Evolutionary conservation across 1,140 invertebrate genomes (phyloP), one percentile per base, ranked within the genome.

Genomic region (Drosophila ficusphila): DNA sequence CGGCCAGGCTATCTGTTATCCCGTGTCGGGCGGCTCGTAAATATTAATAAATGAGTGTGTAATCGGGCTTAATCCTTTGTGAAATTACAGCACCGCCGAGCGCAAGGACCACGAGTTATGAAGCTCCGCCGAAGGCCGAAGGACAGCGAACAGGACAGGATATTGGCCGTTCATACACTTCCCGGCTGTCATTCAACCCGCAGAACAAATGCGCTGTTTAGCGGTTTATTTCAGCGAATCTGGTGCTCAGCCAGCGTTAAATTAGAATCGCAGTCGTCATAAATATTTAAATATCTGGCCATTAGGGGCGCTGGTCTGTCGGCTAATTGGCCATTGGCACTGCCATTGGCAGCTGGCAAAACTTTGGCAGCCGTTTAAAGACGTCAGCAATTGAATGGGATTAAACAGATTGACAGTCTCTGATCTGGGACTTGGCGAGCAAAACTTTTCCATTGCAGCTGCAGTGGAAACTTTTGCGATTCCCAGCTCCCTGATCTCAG

Each of bases 11-110:
- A 74, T 67, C 60, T 88, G 69, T 69, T 72, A 86, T 85, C 42
- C 61, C 53, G 51, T 57, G 60, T 64, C 44, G 57, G 57, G 21
- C 38, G 31, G 82, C 65, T 76, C 83, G 78, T 88, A 88, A 88
- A 88, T 82, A 88, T 88, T 88, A 76, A 88, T 88, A 88, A 88
- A 88, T 88, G 83, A 88, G 69, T 76, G 78, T 74, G 74, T 88
- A 88, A 88, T 88, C 82, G 78, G 61, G 70, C 70, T 82, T 88
- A 88, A 88, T 88, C 82, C 82, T 88, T 88, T 88, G 82, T 82
- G 53, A 88, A 88, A 89, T 89, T 88, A 88, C 85, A 67, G 76
- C 70, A 52, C 54, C 48, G 9, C 44, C 14, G 14, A 16, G 73
- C 51, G 73, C 51, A 58, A 41, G 39, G 53, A 54, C 67, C 73